phyloP scores from a whole-genome alignment of 2,888 invertebrate species.

The Enoplolaimus lenunculus region DNA sequence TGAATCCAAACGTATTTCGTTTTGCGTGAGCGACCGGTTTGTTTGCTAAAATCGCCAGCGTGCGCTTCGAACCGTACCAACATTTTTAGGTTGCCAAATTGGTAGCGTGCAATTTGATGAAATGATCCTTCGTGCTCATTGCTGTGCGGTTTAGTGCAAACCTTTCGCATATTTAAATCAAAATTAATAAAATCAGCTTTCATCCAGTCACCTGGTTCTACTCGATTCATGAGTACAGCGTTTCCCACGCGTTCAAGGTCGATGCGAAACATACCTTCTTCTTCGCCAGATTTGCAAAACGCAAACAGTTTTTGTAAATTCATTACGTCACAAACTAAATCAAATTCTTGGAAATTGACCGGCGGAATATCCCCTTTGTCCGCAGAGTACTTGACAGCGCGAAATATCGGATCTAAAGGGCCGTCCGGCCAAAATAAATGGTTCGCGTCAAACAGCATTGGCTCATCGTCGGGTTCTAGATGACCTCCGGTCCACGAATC shows the following conservation, averaged over 20 bases:
- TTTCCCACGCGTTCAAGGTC: conserved; percentile 39
- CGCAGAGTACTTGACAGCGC: conserved; percentile 31
- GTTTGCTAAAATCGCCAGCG: conserved; percentile 33
- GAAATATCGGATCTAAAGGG: conserved; percentile 34
- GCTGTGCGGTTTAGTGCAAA: conserved; percentile 32
- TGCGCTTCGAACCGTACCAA: conserved; percentile 38
- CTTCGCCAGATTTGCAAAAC: conserved; percentile 33
- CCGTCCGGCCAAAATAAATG: conserved; percentile 32
- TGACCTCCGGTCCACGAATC: conserved; percentile 35
- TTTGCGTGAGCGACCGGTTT: neutral
- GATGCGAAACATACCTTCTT: conserved; percentile 39
- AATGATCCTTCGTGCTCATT: conserved; percentile 29
- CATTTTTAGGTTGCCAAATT: conserved; percentile 35
- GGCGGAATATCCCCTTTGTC: conserved; percentile 26
- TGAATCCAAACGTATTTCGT: neutral
- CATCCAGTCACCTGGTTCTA: conserved; percentile 38
- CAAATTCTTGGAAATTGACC: conserved; percentile 37
- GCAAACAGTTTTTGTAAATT: conserved; percentile 40
- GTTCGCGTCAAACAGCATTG: conserved; percentile 38
- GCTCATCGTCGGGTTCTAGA: conserved; percentile 35
- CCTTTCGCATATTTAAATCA: conserved; percentile 32
- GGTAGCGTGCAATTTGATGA: conserved; percentile 30
- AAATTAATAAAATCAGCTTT: conserved; percentile 33
- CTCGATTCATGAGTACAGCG: conserved; percentile 35
- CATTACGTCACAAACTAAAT: conserved; percentile 39